Percentiles rank a stretch among this genome's conserved stretches.
Evolutionary conservation across 2,797 vertebrate species (phyloP).

Genomic region (Poecilia wingei): DNA sequence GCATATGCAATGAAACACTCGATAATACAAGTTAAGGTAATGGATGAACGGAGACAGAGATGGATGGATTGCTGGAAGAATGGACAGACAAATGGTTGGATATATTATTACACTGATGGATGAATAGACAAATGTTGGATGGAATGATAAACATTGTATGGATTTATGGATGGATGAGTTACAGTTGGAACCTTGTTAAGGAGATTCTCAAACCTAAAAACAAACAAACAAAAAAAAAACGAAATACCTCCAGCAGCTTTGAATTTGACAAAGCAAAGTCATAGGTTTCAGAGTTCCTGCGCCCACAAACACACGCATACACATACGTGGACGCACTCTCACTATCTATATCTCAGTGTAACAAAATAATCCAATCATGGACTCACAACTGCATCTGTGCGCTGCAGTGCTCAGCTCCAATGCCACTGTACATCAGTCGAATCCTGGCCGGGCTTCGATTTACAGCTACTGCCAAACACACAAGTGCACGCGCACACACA

Average conservation of each 20-base stretch:
- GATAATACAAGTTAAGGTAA: not conserved
- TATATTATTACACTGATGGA: not conserved
- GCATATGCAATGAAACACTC: not conserved
- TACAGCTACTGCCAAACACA: constrained; percentile 64
- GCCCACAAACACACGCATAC: not conserved
- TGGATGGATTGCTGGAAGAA: not conserved
- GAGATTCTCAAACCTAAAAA: constrained; percentile 1
- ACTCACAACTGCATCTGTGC: constrained; percentile 18
- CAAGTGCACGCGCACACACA: constrained; percentile 37
- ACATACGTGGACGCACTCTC: not conserved
- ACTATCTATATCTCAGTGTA: constrained; percentile 39
- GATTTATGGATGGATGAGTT: not conserved
- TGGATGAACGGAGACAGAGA: not conserved
- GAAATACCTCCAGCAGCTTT: not conserved
- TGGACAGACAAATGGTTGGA: not conserved
- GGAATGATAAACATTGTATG: not conserved
- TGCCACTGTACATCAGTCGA: constrained; percentile 70
- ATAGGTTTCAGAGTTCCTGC: not conserved
- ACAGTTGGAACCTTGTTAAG: not conserved
- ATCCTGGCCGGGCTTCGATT: constrained; percentile 66
- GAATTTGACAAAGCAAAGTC: constrained; percentile 1
- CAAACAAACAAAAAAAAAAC: not conserved
- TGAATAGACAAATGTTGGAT: not conserved
- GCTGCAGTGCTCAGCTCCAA: constrained; percentile 60
- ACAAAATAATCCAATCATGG: constrained; percentile 57